Evolutionary conservation across 2,113 vertebrate genomes (phyloP).

Genomic region (Anoura caudifer): DNA sequence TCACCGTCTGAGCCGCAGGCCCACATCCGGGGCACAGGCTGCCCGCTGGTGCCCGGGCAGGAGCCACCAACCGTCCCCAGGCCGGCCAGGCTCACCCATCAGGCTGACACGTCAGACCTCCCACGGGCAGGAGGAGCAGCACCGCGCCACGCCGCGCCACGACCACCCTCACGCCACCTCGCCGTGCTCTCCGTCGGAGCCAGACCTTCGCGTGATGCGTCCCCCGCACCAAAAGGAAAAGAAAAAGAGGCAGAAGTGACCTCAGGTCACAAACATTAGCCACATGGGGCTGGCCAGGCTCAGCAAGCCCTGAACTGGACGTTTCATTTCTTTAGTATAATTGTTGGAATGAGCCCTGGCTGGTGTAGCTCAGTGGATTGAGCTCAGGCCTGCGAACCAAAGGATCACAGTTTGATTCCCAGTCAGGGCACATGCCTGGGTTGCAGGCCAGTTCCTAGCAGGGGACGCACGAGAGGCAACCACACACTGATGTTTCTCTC

Average conservation of each 20-base stretch:
- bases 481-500: too few relatives aligned
- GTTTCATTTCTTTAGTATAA: neutral
- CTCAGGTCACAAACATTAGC: neutral
- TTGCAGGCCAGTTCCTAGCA: too few relatives aligned
- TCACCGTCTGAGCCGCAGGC: neutral
- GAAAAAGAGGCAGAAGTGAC: neutral
- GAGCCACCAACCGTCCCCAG: neutral
- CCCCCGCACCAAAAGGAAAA: neutral
- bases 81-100: neutral
- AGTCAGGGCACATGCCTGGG: too few relatives aligned
- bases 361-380: too few relatives aligned
- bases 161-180: neutral
- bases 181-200: neutral
- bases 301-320: neutral
- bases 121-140: neutral
- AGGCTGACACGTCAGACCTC: too few relatives aligned
- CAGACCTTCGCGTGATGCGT: neutral
- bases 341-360: neutral
- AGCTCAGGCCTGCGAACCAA: too few relatives aligned
- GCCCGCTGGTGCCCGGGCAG: fast-evolving
- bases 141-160: neutral
- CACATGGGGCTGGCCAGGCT: neutral
- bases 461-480: too few relatives aligned
- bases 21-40: neutral
- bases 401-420: too few relatives aligned